Evolutionary conservation across 2,888 invertebrate genomes (phyloP).

Genomic region (Andrena marginata): DNA sequence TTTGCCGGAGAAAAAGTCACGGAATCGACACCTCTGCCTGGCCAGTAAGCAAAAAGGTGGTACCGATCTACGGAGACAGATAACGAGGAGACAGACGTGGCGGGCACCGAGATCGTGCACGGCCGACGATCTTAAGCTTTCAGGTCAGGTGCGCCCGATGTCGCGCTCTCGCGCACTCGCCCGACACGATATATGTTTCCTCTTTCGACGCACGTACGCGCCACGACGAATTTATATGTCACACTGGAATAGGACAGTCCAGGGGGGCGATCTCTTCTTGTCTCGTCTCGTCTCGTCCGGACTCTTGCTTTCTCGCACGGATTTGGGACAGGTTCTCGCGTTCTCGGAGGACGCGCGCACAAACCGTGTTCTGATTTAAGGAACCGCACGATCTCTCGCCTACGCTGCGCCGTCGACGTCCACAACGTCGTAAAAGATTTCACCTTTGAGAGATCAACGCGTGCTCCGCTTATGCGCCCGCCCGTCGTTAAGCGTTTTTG

Average conservation of each 20-base stretch:
- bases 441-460: conserved; percentile 39
- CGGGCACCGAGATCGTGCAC: conserved; percentile 50
- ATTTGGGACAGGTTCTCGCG: conserved; percentile 77
- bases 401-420: conserved; percentile 51
- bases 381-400: conserved; percentile 63
- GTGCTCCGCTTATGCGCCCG: conserved; percentile 5
- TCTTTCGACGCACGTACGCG: conserved; percentile 78
- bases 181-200: conserved; percentile 77
- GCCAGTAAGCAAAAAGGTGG: conserved; percentile 61
- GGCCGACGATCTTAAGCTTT: conserved; percentile 74
- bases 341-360: conserved; percentile 35
- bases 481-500: conserved; percentile 1
- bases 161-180: conserved; percentile 76
- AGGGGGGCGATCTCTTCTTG: conserved; percentile 57
- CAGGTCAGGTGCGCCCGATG: conserved; percentile 81
- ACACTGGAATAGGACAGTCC: conserved; percentile 72
- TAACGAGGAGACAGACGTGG: conserved; percentile 61
- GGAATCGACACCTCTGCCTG: conserved; percentile 69
- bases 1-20: conserved; percentile 49
- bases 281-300: conserved; percentile 33
- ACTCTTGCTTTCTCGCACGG: conserved; percentile 62
- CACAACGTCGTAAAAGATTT: conserved; percentile 69
- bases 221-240: conserved; percentile 79
- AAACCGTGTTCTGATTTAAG: conserved; percentile 70
- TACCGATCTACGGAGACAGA: conserved; percentile 67